Evolutionary conservation across 2,888 invertebrate genomes (phyloP).

Genomic region (Poecilus cupreus): DNA sequence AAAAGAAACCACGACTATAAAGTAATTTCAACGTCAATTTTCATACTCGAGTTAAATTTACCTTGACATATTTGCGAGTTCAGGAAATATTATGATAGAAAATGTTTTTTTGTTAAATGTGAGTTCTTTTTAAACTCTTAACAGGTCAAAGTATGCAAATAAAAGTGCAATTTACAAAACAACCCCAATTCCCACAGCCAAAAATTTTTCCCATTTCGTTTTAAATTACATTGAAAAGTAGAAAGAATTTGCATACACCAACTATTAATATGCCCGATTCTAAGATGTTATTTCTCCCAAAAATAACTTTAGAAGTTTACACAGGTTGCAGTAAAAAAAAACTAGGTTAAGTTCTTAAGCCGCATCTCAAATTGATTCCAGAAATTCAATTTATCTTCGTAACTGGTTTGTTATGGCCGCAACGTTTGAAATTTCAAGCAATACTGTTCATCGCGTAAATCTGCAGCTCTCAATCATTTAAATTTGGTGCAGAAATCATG

Average conservation of each 20-base stretch:
- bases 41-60: too few relatives aligned
- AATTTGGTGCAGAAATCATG: not conserved
- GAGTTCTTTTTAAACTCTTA: not conserved
- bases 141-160: too few relatives aligned
- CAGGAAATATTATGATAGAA: not conserved
- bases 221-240: not conserved
- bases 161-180: too few relatives aligned
- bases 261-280: not conserved
- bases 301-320: not conserved
- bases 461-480: not conserved
- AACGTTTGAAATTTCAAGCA: not conserved
- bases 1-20: too few relatives aligned
- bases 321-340: slow-evolving; percentile 3
- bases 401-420: slow-evolving; percentile 33
- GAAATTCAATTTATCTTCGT: slow-evolving; percentile 34
- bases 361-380: slow-evolving; percentile 7
- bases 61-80: too few relatives aligned
- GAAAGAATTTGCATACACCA: slow-evolving; percentile 1
- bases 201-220: not conserved
- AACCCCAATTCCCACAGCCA: not conserved
- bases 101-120: too few relatives aligned
- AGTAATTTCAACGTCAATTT: too few relatives aligned
- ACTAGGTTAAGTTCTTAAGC: slow-evolving; percentile 29
- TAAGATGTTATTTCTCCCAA: not conserved
- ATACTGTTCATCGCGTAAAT: not conserved